A percentile compares a stretch with the other conserved stretches of the same genome.
Conservation (phyloP, 2,888 invertebrate species). For the Pollenia labialis region DNA sequence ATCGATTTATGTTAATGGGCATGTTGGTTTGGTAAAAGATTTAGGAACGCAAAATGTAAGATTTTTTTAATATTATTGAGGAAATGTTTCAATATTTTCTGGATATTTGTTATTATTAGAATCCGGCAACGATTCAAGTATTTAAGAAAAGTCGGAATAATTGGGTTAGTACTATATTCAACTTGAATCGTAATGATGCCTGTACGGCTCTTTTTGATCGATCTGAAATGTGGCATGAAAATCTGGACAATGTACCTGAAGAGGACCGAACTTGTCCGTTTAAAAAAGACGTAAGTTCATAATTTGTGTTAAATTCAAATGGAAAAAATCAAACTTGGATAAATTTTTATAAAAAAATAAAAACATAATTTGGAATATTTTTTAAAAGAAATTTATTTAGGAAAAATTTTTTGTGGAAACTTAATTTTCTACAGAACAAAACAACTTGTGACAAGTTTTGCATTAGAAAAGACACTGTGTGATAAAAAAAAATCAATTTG, state of each 20-base stretch:
- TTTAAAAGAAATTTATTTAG: too few species aligned
- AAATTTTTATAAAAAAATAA: too few species aligned
- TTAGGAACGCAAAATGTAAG: not conserved
- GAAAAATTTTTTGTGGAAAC: too few species aligned
- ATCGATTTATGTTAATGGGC: slow-evolving; percentile 1
- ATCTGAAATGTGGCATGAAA: not conserved
- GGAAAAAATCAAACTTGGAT: too few species aligned
- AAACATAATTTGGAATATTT: too few species aligned
- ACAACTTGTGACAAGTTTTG: too few species aligned
- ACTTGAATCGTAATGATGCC: not conserved
- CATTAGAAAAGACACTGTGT: too few species aligned
- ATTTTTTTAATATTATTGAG: not conserved
- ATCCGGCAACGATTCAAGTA: not conserved
- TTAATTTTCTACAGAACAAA: too few species aligned
- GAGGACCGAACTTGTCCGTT: slow-evolving; percentile 2
- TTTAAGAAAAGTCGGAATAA: slow-evolving; percentile 18
- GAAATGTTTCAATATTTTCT: not conserved
- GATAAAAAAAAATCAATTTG: too few species aligned
- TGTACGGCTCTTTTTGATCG: slow-evolving; percentile 5
- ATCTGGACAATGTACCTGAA: not conserved
- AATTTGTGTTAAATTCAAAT: too few species aligned
- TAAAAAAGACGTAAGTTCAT: not conserved
- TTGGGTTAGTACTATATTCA: slow-evolving; percentile 20
- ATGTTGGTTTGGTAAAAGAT: not conserved
- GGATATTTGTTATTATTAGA: not conserved